A percentile compares a stretch with the other conserved stretches of the same genome.
Evolutionary conservation across 2,113 vertebrate genomes (phyloP).

Genomic region (Tor tambroides): DNA sequence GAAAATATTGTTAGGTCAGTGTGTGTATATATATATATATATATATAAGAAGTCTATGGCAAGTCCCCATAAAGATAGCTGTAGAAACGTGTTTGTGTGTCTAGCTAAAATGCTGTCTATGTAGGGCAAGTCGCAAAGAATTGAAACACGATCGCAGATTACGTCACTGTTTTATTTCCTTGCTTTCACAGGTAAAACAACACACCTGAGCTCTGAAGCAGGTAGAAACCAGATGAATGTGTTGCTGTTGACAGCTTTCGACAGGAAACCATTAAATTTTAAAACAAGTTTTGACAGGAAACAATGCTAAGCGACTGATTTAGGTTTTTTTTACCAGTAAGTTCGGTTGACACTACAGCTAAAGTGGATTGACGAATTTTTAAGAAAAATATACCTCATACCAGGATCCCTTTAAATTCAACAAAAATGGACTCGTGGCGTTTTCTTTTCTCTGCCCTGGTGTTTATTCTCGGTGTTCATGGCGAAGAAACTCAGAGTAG

Average conservation of each 20-base stretch:
- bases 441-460: not conserved
- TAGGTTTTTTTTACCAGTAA: not conserved
- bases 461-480: not conserved
- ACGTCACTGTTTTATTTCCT: not conserved
- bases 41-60: too few species aligned
- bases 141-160: not conserved
- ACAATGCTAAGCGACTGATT: not conserved
- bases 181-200: not conserved
- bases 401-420: not conserved
- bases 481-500: not conserved
- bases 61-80: too few species aligned
- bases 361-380: not conserved
- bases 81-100: too few species aligned
- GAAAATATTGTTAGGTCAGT: too few species aligned
- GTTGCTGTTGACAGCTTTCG: not conserved
- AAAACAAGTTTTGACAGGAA: too few species aligned
- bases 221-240: not conserved
- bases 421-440: not conserved
- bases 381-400: not conserved
- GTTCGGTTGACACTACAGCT: not conserved
- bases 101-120: slow-evolving; percentile 62
- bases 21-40: too few species aligned
- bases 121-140: slow-evolving; percentile 43
- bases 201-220: slow-evolving; percentile 15
- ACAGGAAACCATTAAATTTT: too few species aligned